Evolutionary conservation across 2,888 invertebrate genomes (phyloP).

Genomic region (Metopia argyrocephala): DNA sequence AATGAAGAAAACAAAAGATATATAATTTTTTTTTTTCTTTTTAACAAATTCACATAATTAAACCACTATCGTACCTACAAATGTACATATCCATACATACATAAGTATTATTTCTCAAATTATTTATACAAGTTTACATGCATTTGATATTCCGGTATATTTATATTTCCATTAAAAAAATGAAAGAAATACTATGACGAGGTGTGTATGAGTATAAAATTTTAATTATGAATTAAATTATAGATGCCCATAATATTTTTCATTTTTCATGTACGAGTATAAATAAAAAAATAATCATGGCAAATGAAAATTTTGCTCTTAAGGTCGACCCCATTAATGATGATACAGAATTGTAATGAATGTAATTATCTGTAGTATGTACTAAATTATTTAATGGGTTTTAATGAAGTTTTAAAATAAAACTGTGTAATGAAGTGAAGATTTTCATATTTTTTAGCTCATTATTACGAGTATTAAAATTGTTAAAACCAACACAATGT

Average conservation of each 20-base stretch:
- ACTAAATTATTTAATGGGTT: no score
- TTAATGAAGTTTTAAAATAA: no score
- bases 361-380: no score
- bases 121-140: not conserved
- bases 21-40: not conserved
- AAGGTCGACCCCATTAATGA: no score
- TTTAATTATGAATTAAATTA: not conserved
- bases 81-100: not conserved
- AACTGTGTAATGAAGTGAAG: no score
- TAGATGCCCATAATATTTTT: not conserved
- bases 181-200: not conserved
- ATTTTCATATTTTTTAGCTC: no score
- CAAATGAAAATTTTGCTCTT: not conserved
- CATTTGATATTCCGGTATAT: conserved; percentile 24
- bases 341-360: no score
- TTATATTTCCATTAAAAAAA: not conserved
- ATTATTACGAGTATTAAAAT: no score
- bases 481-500: no score
- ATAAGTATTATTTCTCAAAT: not conserved
- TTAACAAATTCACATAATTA: conserved; percentile 41
- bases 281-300: not conserved
- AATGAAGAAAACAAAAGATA: conserved; percentile 43
- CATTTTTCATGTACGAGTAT: no score
- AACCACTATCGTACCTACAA: not conserved
- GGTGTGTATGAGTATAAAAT: not conserved